Evolutionary conservation across 2,797 vertebrate genomes (phyloP), one percentile per base, ranked within the genome.

Genomic region (Perdix hodgsoniae): DNA sequence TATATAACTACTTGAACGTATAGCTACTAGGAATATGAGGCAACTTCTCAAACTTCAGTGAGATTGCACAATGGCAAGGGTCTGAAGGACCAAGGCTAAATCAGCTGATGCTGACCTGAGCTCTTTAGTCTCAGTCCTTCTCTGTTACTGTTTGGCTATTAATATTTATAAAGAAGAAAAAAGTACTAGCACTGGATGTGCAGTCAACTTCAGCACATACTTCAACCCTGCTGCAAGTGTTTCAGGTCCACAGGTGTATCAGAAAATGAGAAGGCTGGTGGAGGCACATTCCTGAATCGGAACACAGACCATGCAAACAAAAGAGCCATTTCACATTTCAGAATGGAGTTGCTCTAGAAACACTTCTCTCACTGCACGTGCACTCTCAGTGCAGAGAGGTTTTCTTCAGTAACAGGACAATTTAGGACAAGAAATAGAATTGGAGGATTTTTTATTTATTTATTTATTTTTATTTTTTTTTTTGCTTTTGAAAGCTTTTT

Each of bases 111-210:
- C 64, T 12, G 40, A 56, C 47, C 22, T 1, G 0, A 78, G 75
- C 10, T 78, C 57, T 42, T 35, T 39, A 47, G 40, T 24, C 9
- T 3, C 71, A 82, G 66, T 88, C 60, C 27, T 42, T 66, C 71
- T 29, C n/a, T 56, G 70, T 81, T 76, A 16, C 10, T 75, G 59
- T 60, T 86, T 90, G 37, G n/a, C 44, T 57, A 64, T 54, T n/a
- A 71, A 33, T 52, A 78, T 44, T 86, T 69, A 81, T 66, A 79
- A 83, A 39, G 31, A 80, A 92, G 73, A 44, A 90, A 82, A 35
- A 60, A 59, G 14, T 24, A 50, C 45, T 39, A 24, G 44, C 26
- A 78, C 33, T 14, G 42, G 56, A 23, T 49, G 45, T 6, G 11
- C 74, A 93, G 69, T 50, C 19, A 84, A 5, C 0, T 0, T 11